These are phyloP conservation scores for Anoncus sp. DNA, from an alignment of 2,888 invertebrate species.

Conservation along the genomic window DNA sequence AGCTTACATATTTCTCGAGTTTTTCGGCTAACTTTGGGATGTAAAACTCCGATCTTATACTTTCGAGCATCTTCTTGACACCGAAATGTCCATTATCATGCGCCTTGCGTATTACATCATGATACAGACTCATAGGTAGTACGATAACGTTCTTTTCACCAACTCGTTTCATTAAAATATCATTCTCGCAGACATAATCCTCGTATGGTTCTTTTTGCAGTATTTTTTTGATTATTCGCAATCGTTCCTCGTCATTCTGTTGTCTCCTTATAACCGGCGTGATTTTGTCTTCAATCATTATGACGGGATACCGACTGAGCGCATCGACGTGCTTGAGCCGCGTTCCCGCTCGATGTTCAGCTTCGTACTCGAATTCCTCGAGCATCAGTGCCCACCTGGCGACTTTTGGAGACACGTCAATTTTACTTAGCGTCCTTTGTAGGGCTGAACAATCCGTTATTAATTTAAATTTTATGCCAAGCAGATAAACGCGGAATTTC, in stretches of 20 bases:
- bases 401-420: conserved; percentile 58
- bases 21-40: conserved; percentile 52
- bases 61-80: conserved; percentile 38
- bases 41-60: conserved; percentile 51
- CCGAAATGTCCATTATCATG: conserved; percentile 58
- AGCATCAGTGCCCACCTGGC: conserved; percentile 63
- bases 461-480: conserved; percentile 69
- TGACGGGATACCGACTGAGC: conserved; percentile 61
- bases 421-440: conserved; percentile 54
- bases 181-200: conserved; percentile 21
- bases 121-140: conserved; percentile 19
- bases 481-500: conserved; percentile 67
- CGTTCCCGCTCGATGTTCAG: conserved; percentile 64
- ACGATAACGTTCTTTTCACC: conserved; percentile 36
- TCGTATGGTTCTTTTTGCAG: background rate
- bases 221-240: background rate
- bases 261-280: background rate
- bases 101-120: conserved; percentile 38
- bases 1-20: conserved; percentile 44
- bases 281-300: background rate
- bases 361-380: conserved; percentile 29
- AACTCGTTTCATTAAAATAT: conserved; percentile 36
- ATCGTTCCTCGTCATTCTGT: background rate
- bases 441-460: conserved; percentile 66
- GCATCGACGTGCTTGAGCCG: conserved; percentile 68